phyloP scores from a whole-genome alignment of 2,113 vertebrate species.

The Montifringilla adamsi region DNA sequence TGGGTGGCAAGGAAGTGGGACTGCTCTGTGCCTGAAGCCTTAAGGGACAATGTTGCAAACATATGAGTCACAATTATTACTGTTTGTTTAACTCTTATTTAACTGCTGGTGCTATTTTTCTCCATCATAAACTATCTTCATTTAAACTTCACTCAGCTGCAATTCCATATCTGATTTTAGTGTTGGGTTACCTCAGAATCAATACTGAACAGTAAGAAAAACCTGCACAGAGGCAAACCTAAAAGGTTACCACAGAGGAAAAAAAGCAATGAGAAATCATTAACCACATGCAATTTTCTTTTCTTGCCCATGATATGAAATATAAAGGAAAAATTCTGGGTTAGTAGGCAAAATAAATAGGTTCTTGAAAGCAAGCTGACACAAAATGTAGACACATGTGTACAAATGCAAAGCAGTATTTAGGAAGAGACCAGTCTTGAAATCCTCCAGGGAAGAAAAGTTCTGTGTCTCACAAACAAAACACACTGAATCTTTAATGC shows the following conservation, averaged over 20 bases:
- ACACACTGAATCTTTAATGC: background rate
- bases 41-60: constrained; percentile 33
- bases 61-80: constrained; percentile 21
- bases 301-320: background rate
- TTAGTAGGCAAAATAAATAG: background rate
- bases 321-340: background rate
- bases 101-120: background rate
- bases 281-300: background rate
- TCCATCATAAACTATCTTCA: background rate
- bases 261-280: background rate
- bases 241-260: background rate
- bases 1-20: constrained; percentile 37
- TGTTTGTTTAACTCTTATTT: constrained; percentile 11
- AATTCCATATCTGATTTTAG: background rate
- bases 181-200: background rate
- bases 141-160: background rate
- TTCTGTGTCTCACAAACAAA: background rate
- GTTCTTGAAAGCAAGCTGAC: background rate
- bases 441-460: background rate
- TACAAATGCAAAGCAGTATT: background rate
- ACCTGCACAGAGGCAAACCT: background rate
- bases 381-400: background rate
- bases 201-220: background rate
- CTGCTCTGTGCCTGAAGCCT: background rate
- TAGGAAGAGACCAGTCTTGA: background rate